Evolutionary conservation across 2,113 vertebrate species (phyloP), one percentile per base, ranked within the genome.

Genomic region (Gasterosteus nipponicus): DNA sequence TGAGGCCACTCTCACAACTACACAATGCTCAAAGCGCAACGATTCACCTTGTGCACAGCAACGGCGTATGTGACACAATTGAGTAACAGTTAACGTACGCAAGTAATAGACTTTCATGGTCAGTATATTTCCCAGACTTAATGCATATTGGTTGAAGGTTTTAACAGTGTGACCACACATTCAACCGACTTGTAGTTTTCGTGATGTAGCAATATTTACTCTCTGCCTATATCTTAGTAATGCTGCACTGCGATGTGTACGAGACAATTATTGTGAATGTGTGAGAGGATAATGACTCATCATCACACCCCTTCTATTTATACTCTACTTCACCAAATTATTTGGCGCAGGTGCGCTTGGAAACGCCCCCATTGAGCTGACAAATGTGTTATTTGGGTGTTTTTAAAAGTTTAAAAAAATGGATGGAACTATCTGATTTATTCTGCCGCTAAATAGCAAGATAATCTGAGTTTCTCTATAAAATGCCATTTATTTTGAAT

Each of bases 251-350:
- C 26, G 67, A 78, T 70, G 74, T n/a, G 69, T 69, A 41, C 12
- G 56, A 83, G 69, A 51, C 39, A 73, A 69, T 80, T 80, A 83
- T 57, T 56, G 56, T 10, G 80, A 82, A 54, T 75, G 73, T 65
- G 67, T 73, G 35, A 77, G 51, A 76, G 82, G 78, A 84, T 76
- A 76, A 82, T 71, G 73, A 65, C 69, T 82, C 49, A 82, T 75
- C 75, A 75, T 56, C 58, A 42, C 69, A 60, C 31, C 74, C 54
- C 60, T 78, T 47, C 61, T 71, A 38, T 73, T 86, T 53, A 62
- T 15, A 46, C 69, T 61, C 62, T 77, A 75, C 72, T 64, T 80
- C 66, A 79, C 18, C 38, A 33, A 33, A 66, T 62, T 72, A 62
- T 69, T 76, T 69, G 68, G 67, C 2, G 11, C 18, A 6, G 73